Evolutionary conservation across 2,113 vertebrate species (phyloP).

Genomic region (Melanerpes formicivorus): DNA sequence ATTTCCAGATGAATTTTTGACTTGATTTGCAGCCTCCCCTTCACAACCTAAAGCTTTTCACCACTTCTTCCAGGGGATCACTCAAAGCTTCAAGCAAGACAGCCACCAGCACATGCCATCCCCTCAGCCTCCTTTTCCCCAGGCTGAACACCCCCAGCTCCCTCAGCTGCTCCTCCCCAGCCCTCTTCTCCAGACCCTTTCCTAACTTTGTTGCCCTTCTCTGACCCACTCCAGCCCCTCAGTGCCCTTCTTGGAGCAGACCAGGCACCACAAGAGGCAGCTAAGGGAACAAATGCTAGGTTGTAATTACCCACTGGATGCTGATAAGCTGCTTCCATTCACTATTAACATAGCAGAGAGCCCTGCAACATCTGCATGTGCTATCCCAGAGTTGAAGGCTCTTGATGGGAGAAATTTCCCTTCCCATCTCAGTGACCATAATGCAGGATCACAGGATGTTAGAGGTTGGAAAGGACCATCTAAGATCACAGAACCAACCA

Average conservation of each 20-base stretch:
- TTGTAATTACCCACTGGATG: not conserved
- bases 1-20: not conserved
- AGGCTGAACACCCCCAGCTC: no score
- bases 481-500: no score
- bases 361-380: not conserved
- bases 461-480: no score
- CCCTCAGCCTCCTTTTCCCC: no score
- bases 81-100: not conserved
- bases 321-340: not conserved
- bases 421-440: not conserved
- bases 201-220: no score
- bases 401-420: rapidly evolving
- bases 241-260: no score
- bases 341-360: not conserved
- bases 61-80: not conserved
- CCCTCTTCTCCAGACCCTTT: no score
- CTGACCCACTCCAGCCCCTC: no score
- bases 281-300: not conserved
- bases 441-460: no score
- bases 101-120: no score
- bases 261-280: not conserved
- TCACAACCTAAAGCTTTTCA: not conserved
- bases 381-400: not conserved
- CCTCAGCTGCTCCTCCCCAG: no score
- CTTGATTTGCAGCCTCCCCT: not conserved